A percentile compares a stretch with the other conserved stretches of the same genome.
Evolutionary conservation across 2,113 vertebrate genomes (phyloP).

Genomic region (Holacanthus passer): DNA sequence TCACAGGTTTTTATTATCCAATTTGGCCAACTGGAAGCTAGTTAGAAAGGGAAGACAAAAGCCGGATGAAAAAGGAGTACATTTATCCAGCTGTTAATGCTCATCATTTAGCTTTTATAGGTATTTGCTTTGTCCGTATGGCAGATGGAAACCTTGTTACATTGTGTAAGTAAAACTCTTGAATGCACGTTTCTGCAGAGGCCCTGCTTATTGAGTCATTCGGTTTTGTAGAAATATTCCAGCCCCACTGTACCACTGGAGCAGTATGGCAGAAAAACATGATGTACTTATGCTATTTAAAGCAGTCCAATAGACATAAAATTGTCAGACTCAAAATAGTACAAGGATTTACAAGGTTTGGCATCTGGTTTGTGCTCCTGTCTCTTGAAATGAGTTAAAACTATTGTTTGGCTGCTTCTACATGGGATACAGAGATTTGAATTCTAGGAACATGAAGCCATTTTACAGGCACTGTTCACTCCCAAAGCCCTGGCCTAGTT

Average conservation of each 20-base stretch:
- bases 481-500: not conserved
- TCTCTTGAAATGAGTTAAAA: constrained; percentile 46
- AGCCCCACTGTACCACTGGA: not conserved
- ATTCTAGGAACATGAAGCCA: not conserved
- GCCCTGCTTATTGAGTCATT: not conserved
- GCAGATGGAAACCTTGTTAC: constrained; percentile 55
- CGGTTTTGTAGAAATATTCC: constrained; percentile 4
- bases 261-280: not conserved
- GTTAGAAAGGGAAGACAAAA: constrained; percentile 27
- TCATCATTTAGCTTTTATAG: constrained; percentile 57
- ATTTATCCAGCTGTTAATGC: constrained; percentile 56
- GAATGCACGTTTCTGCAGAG: not conserved
- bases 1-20: constrained; percentile 58
- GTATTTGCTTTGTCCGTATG: constrained; percentile 47
- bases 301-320: constrained; percentile 38
- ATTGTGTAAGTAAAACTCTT: constrained; percentile 22
- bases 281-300: constrained; percentile 13
- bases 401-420: not conserved
- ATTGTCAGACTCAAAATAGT: constrained; percentile 35
- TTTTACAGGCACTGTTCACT: constrained; percentile 21
- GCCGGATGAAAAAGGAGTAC: constrained; percentile 6
- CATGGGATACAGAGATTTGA: not conserved
- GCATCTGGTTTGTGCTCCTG: constrained; percentile 44
- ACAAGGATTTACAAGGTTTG: constrained; percentile 58
- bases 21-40: constrained; percentile 28